Percentiles rank a stretch among this genome's conserved stretches.
These are phyloP conservation scores for Onychomys arenicola DNA, from an alignment of 2,797 vertebrate genomes.

Conservation along the genomic window DNA sequence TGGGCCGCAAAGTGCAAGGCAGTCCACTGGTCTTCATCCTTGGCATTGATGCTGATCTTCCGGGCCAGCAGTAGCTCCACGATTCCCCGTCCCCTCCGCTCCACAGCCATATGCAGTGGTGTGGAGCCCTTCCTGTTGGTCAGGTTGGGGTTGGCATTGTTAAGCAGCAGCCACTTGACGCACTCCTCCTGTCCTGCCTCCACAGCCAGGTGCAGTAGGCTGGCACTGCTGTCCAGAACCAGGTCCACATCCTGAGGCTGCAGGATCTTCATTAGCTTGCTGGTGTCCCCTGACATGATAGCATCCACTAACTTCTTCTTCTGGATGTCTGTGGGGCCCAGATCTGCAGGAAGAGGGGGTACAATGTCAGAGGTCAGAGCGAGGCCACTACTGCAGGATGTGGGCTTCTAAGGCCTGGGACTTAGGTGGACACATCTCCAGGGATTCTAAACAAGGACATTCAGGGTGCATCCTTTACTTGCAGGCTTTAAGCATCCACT, in stretches of 20 bases:
- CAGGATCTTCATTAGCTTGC: slow-evolving; percentile 98
- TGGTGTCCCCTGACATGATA: slow-evolving; percentile 93
- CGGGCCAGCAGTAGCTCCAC: slow-evolving; percentile 94
- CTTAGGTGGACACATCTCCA: too few relatives aligned
- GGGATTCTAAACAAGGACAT: neutral
- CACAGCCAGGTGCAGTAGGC: slow-evolving; percentile 95
- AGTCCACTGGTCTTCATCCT: slow-evolving; percentile 98
- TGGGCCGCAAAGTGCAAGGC: slow-evolving; percentile 97
- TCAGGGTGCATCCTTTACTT: neutral
- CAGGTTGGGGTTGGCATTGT: slow-evolving; percentile 95
- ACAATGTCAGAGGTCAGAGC: neutral
- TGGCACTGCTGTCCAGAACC: slow-evolving; percentile 92
- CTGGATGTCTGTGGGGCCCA: slow-evolving; percentile 92
- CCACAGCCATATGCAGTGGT: slow-evolving; percentile 95
- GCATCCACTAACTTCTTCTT: slow-evolving; percentile 96
- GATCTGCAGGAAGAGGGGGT: slow-evolving; percentile 87
- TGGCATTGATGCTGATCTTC: slow-evolving; percentile 94
- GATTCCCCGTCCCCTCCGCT: slow-evolving; percentile 91
- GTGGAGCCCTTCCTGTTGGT: slow-evolving; percentile 93
- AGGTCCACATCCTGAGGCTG: slow-evolving; percentile 98
- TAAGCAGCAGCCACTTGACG: slow-evolving; percentile 96
- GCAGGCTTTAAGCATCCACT: too few relatives aligned
- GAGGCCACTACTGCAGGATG: rapidly evolving
- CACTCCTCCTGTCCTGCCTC: slow-evolving; percentile 95
- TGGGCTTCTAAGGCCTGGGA: rapidly evolving